phyloP scores from a whole-genome alignment of 1,140 invertebrate genomes.

The Drosophila lacteicornis region DNA sequence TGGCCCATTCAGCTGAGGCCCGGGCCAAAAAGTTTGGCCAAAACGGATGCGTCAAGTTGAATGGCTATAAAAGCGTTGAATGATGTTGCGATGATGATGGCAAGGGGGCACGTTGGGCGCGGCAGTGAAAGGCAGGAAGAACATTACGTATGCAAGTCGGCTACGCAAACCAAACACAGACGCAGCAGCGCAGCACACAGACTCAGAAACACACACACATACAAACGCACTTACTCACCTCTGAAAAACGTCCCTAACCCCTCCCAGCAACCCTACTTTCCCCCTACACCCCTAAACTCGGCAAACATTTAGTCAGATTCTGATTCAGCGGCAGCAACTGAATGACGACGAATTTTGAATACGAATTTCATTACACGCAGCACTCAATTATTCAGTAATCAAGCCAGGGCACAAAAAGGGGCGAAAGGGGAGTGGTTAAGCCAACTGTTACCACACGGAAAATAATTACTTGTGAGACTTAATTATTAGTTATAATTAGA shows the following conservation, averaged over 20 bases:
- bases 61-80: conserved; percentile 80
- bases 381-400: conserved; percentile 83
- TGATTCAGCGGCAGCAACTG: conserved; percentile 46
- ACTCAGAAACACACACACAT: conserved; percentile 14
- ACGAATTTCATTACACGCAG: conserved; percentile 81
- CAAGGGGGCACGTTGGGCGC: neutral
- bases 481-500: neutral
- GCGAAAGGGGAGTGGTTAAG: conserved; percentile 7
- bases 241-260: conserved; percentile 10
- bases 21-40: conserved; percentile 69
- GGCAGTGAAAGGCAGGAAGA: conserved; percentile 13
- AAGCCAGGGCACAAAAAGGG: conserved; percentile 44
- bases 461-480: neutral
- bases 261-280: neutral
- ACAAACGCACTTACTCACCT: conserved; percentile 43
- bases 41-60: conserved; percentile 77
- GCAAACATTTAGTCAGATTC: conserved; percentile 73
- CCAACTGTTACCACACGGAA: conserved; percentile 7
- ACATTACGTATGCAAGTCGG: conserved; percentile 81
- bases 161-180: conserved; percentile 70
- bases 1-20: conserved; percentile 43
- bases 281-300: conserved; percentile 19
- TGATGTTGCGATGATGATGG: conserved; percentile 61
- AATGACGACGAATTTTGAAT: conserved; percentile 83
- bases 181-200: conserved; percentile 36